phyloP scores from a whole-genome alignment of 2,888 invertebrate genomes.

The Caenorhabditis macrosperma region DNA sequence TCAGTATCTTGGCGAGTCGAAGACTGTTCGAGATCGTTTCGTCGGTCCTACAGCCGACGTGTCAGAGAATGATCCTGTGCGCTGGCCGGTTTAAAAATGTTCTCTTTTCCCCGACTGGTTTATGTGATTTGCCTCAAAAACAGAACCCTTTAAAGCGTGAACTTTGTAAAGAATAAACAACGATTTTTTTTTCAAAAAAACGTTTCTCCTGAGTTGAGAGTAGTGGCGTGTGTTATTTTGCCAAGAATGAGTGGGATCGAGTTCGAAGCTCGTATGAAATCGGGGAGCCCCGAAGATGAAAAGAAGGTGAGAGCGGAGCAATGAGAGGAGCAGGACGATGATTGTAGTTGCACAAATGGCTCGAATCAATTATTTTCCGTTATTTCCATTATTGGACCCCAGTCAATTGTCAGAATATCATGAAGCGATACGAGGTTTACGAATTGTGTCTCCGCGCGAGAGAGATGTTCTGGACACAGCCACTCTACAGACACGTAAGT shows the following conservation, averaged over 20 bases:
- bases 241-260: constrained; percentile 36
- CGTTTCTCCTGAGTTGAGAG: not conserved
- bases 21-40: constrained; percentile 17
- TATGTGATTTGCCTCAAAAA: too few species aligned
- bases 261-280: constrained; percentile 35
- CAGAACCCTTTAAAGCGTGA: too few species aligned
- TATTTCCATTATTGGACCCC: constrained; percentile 66
- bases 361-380: constrained; percentile 57
- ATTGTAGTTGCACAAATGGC: constrained; percentile 60
- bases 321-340: not conserved
- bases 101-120: not conserved
- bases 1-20: constrained; percentile 31
- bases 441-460: constrained; percentile 74
- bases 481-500: constrained; percentile 44
- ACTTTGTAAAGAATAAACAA: not conserved
- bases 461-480: constrained; percentile 72
- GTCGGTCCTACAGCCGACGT: not conserved
- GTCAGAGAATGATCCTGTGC: not conserved
- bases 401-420: constrained; percentile 66
- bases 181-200: not conserved
- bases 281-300: constrained; percentile 34
- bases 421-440: constrained; percentile 69
- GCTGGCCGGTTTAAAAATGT: constrained; percentile 5
- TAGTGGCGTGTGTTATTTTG: not conserved
- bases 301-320: constrained; percentile 24